Percentiles rank a stretch among this genome's conserved stretches.
These are phyloP conservation scores for Diplodus sargus DNA, from an alignment of 2,797 vertebrate genomes.

Conservation along the genomic window DNA sequence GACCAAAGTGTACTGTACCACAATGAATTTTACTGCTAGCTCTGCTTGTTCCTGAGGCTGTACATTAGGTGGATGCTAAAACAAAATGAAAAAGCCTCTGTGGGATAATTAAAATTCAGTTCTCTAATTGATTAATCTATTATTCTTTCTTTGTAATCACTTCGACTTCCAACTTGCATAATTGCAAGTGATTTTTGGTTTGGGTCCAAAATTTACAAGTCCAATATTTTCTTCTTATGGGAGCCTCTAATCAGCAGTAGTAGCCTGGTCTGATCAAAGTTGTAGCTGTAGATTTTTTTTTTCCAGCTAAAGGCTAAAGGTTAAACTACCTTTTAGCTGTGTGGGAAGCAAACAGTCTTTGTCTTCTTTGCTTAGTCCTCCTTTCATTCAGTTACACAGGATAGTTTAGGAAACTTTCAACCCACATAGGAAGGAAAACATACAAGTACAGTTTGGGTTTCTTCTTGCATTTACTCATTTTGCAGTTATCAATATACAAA, in stretches of 20 bases:
- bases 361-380: no score
- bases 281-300: not conserved
- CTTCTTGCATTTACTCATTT: not conserved
- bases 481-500: not conserved
- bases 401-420: no score
- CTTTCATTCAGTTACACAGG: no score
- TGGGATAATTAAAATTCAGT: slow-evolving; percentile 45
- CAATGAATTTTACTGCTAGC: not conserved
- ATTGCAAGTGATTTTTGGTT: slow-evolving; percentile 52
- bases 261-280: slow-evolving; percentile 23
- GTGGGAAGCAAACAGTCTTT: not conserved
- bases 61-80: slow-evolving; percentile 17
- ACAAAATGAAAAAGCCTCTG: slow-evolving; percentile 35
- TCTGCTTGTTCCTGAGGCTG: slow-evolving; percentile 24
- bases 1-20: not conserved
- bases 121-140: slow-evolving; percentile 47
- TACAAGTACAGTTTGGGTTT: not conserved
- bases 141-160: slow-evolving; percentile 32
- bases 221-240: slow-evolving; percentile 43
- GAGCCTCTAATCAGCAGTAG: slow-evolving; percentile 27
- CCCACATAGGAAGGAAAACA: not conserved
- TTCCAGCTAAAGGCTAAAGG: not conserved
- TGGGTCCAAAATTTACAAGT: slow-evolving; percentile 37
- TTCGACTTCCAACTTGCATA: slow-evolving; percentile 46
- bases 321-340: not conserved